Conservation (phyloP, 2,797 vertebrate genomes). For the Chelonia mydas region DNA sequence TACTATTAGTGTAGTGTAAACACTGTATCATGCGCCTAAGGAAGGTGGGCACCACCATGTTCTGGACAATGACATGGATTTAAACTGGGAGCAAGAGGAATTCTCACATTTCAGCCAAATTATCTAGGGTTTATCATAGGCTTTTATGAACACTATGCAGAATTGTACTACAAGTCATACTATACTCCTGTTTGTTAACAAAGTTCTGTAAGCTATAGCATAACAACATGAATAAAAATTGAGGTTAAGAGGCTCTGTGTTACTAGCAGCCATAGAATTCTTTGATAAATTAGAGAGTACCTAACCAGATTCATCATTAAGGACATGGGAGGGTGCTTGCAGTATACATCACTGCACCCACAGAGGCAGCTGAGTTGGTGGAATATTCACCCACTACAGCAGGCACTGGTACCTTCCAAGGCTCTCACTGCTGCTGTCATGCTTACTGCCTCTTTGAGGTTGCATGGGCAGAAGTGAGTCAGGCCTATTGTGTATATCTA, state of each 20-base stretch:
- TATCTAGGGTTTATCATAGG: background rate
- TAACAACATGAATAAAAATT: background rate
- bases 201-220: background rate
- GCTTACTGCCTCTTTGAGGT: background rate
- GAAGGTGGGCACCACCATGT: background rate
- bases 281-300: background rate
- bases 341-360: rapidly evolving
- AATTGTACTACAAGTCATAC: background rate
- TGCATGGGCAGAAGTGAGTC: background rate
- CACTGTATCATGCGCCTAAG: background rate
- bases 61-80: background rate
- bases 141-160: background rate
- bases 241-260: background rate
- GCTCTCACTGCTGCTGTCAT: background rate
- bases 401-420: background rate
- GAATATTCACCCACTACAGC: rapidly evolving
- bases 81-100: background rate
- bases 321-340: rapidly evolving
- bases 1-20: background rate
- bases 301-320: background rate
- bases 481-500: background rate
- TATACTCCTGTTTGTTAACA: background rate
- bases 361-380: background rate
- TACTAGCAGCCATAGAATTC: background rate
- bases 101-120: background rate